phyloP scores from a whole-genome alignment of 2,113 vertebrate genomes.

The Brachyhypopomus gauderio region DNA sequence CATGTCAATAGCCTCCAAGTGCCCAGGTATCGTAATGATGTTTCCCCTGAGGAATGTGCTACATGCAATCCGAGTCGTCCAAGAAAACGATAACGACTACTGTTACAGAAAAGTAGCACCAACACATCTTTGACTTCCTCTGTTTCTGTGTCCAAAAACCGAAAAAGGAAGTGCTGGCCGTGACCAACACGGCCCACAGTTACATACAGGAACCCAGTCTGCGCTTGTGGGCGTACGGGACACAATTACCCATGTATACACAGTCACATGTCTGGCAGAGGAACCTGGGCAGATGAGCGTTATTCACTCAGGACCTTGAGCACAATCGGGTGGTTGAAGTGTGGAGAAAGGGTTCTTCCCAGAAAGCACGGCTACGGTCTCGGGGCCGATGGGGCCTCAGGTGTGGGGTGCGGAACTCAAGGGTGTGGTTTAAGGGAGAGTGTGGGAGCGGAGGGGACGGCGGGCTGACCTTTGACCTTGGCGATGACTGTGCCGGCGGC shows the following conservation, averaged over 20 bases:
- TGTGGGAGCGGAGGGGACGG: too few relatives aligned
- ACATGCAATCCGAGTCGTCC: not conserved
- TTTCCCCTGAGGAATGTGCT: not conserved
- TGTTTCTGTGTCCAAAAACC: not conserved
- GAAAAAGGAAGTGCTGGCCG: slow-evolving; percentile 8
- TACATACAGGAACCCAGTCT: slow-evolving; percentile 53
- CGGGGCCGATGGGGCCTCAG: too few relatives aligned
- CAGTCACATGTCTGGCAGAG: slow-evolving; percentile 55
- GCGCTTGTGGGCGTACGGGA: slow-evolving; percentile 13
- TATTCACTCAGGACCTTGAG: slow-evolving; percentile 25
- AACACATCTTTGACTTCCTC: not conserved
- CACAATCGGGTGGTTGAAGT: slow-evolving; percentile 1
- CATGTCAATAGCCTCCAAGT: too few relatives aligned
- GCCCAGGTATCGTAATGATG: too few relatives aligned
- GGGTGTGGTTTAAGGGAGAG: not conserved
- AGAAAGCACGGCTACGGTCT: not conserved
- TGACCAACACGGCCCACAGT: not conserved
- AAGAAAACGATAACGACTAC: not conserved
- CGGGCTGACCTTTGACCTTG: slow-evolving; percentile 93
- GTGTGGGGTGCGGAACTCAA: not conserved
- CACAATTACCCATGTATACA: slow-evolving; percentile 42
- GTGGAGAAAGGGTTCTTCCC: too few relatives aligned
- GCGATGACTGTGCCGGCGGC: slow-evolving; percentile 89
- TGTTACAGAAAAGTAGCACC: not conserved
- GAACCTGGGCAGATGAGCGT: slow-evolving; percentile 39